Base-by-base conservation (phyloP, 2,113 vertebrate species). In the Mesoclemmys tuberculata region DNA sequence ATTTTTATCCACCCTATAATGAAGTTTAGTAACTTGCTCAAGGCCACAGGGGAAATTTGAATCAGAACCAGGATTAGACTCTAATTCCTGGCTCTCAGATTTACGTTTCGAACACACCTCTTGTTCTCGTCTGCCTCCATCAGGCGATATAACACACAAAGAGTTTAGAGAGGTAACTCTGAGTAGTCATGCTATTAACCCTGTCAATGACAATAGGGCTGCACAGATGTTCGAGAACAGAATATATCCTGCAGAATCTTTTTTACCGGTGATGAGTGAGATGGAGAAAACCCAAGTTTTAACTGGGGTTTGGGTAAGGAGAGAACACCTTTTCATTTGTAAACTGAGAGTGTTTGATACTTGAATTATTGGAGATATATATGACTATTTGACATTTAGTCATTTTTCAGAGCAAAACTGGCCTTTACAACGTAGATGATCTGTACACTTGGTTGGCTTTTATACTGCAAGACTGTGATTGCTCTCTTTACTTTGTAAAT, bases 401-500 rank as follows among this genome's bases (percentile, higher is more conserved):
- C 91, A 41, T 95, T 94, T 85, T 90, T 94, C 84, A 93, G 75
- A 87, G 79, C 90, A 68, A 84, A 77, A 21, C 82, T 51, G 10
- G 44, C 58, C 31, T 84, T 96, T 82, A 91, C 92, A 96, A 90
- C 54, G 26, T 44, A 48, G 68, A 29, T 27, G 1, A 54, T 41
- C 12, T n/a, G 5, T 12, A 3, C 0, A 1, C 11, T 61, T 87
- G 41, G 52, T 92, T 90, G 82, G 51, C 44, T 71, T 83, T 91
- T 7, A 2, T 13, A 68, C 56, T 24, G 46, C 8, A 75, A 87
- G 49, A 88, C 4, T 21, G 4, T 6, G 82, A 19, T 38, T 68
- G 84, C 54, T 58, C 41, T n/a, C 48, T 49, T 19, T 49, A 31
- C 29, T 35, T 80, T 80, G 38, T 82, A 19, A n/a, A n/a, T n/a